Conservation (phyloP, 2,888 invertebrate species). For the Hetaerina titia region DNA sequence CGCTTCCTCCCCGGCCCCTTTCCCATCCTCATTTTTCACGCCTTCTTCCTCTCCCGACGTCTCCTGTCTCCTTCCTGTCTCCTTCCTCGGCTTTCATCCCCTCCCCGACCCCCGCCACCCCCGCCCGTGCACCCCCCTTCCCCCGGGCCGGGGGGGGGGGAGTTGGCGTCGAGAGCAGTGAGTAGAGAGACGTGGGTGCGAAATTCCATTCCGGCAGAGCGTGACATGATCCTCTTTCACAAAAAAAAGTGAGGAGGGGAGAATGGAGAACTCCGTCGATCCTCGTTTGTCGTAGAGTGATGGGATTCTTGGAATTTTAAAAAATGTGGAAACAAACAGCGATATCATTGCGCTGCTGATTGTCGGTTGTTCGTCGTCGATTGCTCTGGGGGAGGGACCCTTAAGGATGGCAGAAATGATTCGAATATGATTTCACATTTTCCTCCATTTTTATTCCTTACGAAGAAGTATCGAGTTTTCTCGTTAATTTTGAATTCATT, state of each 20-base stretch:
- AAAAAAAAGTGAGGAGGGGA: slow-evolving; percentile 20
- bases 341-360: background rate
- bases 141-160: too few species aligned
- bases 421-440: too few species aligned
- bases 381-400: background rate
- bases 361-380: background rate
- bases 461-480: too few species aligned
- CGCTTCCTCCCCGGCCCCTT: background rate
- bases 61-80: background rate
- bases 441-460: too few species aligned
- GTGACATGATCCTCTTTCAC: background rate
- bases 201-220: background rate
- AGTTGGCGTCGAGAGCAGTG: background rate
- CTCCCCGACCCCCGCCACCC: background rate
- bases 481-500: too few species aligned
- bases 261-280: background rate
- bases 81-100: background rate
- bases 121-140: background rate
- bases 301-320: background rate
- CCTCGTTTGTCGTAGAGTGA: background rate
- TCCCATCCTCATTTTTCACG: background rate
- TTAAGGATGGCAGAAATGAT: background rate
- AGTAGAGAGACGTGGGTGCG: slow-evolving; percentile 32
- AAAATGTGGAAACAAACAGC: background rate
- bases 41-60: background rate